Conservation (phyloP, 2,888 invertebrate species). For the Flabesymbios commensalis region DNA sequence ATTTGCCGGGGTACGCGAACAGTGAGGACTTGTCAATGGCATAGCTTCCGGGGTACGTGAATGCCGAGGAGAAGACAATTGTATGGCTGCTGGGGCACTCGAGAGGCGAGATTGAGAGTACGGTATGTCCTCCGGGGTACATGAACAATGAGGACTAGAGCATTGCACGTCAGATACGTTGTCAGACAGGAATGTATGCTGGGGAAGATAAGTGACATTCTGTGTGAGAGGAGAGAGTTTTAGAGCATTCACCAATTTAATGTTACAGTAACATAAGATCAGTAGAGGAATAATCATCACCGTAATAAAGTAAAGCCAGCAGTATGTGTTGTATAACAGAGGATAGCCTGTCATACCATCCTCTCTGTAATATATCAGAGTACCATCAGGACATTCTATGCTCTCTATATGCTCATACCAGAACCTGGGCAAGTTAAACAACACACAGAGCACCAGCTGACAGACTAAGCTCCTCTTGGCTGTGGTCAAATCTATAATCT, state of each 20-base stretch:
- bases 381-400: conserved; percentile 14
- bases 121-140: too few relatives aligned
- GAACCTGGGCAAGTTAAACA: conserved; percentile 30
- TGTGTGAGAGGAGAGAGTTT: too few relatives aligned
- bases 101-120: too few relatives aligned
- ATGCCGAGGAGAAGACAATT: too few relatives aligned
- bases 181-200: too few relatives aligned
- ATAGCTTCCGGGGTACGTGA: too few relatives aligned
- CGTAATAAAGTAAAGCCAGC: conserved; percentile 45
- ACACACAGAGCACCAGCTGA: conserved; percentile 22
- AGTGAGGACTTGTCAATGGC: too few relatives aligned
- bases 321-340: conserved; percentile 17
- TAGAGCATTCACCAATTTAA: conserved; percentile 45
- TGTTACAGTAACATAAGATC: conserved; percentile 51
- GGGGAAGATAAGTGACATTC: too few relatives aligned
- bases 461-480: conserved; percentile 47
- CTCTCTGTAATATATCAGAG: conserved; percentile 13
- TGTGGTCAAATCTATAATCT: conserved; percentile 48
- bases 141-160: too few relatives aligned
- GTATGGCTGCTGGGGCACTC: too few relatives aligned
- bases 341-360: conserved; percentile 11
- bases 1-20: too few relatives aligned
- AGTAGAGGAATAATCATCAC: conserved; percentile 53
- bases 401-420: conserved; percentile 15
- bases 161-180: too few relatives aligned